Percentiles rank a stretch among this genome's conserved stretches.
Evolutionary conservation across 2,113 vertebrate genomes (phyloP).

Genomic region (Proteles cristata): DNA sequence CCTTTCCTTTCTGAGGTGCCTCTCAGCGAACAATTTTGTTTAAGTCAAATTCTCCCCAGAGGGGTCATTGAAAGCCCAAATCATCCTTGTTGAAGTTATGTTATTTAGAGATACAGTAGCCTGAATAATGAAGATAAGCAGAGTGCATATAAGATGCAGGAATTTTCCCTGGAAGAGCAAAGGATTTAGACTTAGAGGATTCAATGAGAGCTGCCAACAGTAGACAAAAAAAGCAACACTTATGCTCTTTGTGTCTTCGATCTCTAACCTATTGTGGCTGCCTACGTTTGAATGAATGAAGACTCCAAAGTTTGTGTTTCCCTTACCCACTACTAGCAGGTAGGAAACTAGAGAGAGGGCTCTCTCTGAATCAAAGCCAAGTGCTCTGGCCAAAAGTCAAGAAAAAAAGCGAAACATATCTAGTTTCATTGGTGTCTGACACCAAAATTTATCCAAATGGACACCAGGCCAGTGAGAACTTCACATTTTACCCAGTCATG

Average conservation of each 20-base stretch:
- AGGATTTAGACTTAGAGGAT: not conserved
- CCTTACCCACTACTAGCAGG: not conserved
- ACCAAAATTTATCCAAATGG: not conserved
- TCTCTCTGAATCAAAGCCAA: not conserved
- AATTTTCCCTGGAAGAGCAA: not conserved
- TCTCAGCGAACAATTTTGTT: not conserved
- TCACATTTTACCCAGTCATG: not conserved
- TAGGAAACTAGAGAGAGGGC: not conserved
- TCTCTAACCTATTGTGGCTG: not conserved
- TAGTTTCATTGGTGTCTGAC: not conserved
- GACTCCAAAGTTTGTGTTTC: not conserved
- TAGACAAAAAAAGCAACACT: not conserved
- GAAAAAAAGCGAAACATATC: not conserved
- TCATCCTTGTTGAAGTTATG: not conserved
- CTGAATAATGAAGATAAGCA: not conserved
- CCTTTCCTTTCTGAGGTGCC: not conserved
- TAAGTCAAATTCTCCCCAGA: not conserved
- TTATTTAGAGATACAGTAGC: not conserved
- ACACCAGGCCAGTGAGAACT: not conserved
- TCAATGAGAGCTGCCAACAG: not conserved
- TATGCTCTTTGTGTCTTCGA: not conserved
- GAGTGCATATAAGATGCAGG: not conserved
- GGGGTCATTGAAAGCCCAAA: not conserved
- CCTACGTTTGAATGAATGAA: not conserved
- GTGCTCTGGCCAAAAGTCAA: not conserved